phyloP scores from a whole-genome alignment of 2,888 invertebrate genomes.

The Theristus sp. region DNA sequence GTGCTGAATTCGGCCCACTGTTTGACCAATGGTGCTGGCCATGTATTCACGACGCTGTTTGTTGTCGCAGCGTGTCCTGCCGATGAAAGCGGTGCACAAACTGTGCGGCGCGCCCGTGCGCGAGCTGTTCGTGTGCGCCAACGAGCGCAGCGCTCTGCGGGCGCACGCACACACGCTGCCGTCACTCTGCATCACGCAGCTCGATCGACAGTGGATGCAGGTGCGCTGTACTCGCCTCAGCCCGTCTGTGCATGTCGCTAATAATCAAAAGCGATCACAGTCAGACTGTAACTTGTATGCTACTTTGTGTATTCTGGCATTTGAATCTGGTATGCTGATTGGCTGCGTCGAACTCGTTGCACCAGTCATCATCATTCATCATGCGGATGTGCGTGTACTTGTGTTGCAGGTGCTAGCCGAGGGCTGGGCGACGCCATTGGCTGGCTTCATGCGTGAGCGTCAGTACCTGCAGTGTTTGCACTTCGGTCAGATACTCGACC shows the following conservation, averaged over 20 bases:
- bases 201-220: conserved; percentile 92
- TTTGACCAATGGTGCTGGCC: too few relatives aligned
- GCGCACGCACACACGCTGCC: conserved; percentile 58
- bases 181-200: conserved; percentile 49
- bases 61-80: conserved; percentile 45
- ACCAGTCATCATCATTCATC: too few relatives aligned
- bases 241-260: too few relatives aligned
- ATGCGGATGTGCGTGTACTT: too few relatives aligned
- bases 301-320: too few relatives aligned
- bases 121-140: conserved; percentile 56
- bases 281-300: too few relatives aligned
- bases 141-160: conserved; percentile 42
- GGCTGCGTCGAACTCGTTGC: too few relatives aligned
- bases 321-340: too few relatives aligned
- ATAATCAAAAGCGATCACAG: too few relatives aligned
- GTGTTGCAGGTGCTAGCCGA: conserved; percentile 62
- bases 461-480: conserved; percentile 74
- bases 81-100: conserved; percentile 36
- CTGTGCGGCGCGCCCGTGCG: conserved; percentile 37
- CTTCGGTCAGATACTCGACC: conserved; percentile 60
- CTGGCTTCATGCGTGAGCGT: conserved; percentile 89
- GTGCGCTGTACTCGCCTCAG: too few relatives aligned
- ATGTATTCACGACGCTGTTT: too few relatives aligned
- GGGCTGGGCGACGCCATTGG: conserved; percentile 90
- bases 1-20: too few relatives aligned